Base-by-base conservation (phyloP, 1,140 invertebrate genomes). In the Drosophila serrata region DNA sequence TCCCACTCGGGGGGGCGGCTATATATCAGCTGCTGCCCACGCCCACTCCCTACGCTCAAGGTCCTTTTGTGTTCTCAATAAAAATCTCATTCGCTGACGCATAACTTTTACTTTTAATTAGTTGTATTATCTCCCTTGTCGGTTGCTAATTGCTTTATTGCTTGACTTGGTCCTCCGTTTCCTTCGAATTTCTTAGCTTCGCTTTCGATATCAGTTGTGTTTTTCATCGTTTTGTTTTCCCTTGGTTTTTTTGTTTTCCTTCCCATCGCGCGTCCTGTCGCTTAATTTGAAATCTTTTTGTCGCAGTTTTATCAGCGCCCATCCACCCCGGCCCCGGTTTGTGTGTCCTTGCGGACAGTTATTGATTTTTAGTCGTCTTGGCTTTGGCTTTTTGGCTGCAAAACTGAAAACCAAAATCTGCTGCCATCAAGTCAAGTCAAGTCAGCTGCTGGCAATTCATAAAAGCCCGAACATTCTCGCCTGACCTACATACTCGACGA, bases 61-160 rank as follows among this genome's bases (percentile, higher is more conserved):
- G 72, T 42, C 42, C 43, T 27, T 33, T 43, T 74, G 43, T 67
- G 84, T 65, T 76, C 80, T 76, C 82, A 88, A 87, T 87, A 88
- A 87, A 88, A 87, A 88, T 87, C 82, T 88, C 80, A 88, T 88
- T 87, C 82, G 82, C 85, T 88, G 85, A 88, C 85, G 81, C 85
- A 88, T 88, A 90, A 88, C 85, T 88, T 88, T 88, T 85, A 84
- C 85, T 90, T 90, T 88, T 88, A 88, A 88, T 88, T 88, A 88
- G 84, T 90, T 90, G 84, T 88, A 88, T 88, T 88, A 90, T 88
- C 85, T 90, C 81, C 81, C 85, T 85, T 81, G 85, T 90, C 75
- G 86, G 43, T 88, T 75, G 81, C 85, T 88, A 88, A 88, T 88
- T 88, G 85, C 84, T 88, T 88, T 88, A 88, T 88, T 88, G 74